Evolutionary conservation across 1,140 invertebrate species (phyloP), one percentile per base, ranked within the genome.

Genomic region (Adelges cooleyi): DNA sequence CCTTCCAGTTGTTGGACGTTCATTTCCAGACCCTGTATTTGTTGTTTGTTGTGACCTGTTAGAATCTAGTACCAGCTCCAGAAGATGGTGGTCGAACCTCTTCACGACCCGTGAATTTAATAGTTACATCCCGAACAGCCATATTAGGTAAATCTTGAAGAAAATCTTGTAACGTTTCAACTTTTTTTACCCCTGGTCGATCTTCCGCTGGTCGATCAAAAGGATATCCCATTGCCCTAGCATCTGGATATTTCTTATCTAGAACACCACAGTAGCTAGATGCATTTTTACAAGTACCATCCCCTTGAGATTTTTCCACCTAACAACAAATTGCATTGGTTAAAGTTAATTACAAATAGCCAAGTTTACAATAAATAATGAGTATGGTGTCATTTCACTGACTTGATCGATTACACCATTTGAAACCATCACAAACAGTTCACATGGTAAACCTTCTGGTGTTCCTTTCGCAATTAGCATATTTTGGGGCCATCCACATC

Each of bases 401-500:
- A 87, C 85, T 73, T 75, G 78, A 38, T 38, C 36, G 6, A 38
- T 38, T 6, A 13, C 36, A 38, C 83, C 86, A 74, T 90, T 82
- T 25, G 87, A 85, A 13, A 90, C 77, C 86, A 90, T 90, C 44
- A 84, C 83, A 73, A 90, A 90, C 2, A 90, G 72, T 53, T 87
- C 80, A 71, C 83, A 83, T 0, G 76, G 74, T 72, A 81, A 82
- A n/a, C 89, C 88, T 67, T 80, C 78, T 6, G 77, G 74, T 4
- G 74, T 82, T 20, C 89, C 89, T 73, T 84, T 86, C 0, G 88
- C 84, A 27, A 89, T 71, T 2, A 92, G 78, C 82, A 91, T 82
- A 71, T 92, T 86, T 49, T 89, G 81, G 1, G 89, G 89, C 87
- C 87, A 90, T 52, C 89, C 89, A 72, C 88, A 91, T 40, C 87